Percentiles rank a stretch among this genome's conserved stretches.
Conservation (phyloP, 2,113 vertebrate genomes). For the Thamnophis sirtalis region DNA sequence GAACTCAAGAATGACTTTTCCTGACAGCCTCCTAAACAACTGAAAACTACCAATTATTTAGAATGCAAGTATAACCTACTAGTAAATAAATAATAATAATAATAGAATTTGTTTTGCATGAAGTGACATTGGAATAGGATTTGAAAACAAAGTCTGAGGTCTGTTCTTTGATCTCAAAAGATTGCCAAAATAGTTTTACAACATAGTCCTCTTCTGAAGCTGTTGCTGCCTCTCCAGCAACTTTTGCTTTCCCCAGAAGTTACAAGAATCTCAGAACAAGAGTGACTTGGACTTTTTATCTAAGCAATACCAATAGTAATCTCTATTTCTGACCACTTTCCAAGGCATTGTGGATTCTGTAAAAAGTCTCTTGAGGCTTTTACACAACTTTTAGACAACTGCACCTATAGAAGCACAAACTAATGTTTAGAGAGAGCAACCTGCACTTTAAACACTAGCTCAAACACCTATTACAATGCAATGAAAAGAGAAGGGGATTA, state of each 20-base stretch:
- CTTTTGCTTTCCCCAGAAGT: neutral
- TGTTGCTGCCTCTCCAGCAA: neutral
- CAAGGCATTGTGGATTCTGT: neutral
- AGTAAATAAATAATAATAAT: neutral
- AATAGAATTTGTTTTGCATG: neutral
- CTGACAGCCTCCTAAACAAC: neutral
- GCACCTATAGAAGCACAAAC: neutral
- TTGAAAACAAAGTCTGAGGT: neutral
- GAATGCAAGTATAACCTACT: neutral
- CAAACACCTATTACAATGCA: neutral
- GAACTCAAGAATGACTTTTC: neutral
- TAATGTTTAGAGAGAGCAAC: neutral
- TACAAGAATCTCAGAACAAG: neutral
- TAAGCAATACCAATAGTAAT: neutral
- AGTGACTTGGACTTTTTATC: neutral
- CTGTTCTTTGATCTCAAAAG: neutral
- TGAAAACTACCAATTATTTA: neutral
- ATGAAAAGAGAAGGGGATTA: neutral
- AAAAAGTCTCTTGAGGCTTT: neutral
- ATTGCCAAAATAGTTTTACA: neutral
- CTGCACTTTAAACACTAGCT: neutral
- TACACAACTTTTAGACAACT: neutral
- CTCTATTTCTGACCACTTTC: neutral
- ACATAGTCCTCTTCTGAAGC: neutral
- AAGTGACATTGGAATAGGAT: neutral